phyloP scores from a whole-genome alignment of 2,888 invertebrate genomes.

The Conomelus anceps region DNA sequence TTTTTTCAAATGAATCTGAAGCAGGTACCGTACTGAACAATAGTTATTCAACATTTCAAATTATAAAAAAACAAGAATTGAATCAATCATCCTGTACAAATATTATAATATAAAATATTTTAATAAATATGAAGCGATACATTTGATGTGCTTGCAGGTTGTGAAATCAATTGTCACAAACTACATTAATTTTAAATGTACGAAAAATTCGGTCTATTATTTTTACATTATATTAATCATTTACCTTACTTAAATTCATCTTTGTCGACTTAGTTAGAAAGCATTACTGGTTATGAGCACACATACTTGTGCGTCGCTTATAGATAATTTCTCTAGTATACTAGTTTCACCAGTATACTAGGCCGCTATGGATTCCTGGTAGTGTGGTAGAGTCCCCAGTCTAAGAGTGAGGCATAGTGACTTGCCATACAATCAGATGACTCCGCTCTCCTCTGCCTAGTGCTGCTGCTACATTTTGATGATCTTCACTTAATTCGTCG shows the following conservation, averaged over 20 bases:
- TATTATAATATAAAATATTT: not conserved
- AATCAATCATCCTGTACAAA: not conserved
- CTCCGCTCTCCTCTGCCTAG: conserved; percentile 43
- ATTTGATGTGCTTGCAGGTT: not conserved
- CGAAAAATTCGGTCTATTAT: not conserved
- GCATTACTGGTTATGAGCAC: not conserved
- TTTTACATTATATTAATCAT: not conserved
- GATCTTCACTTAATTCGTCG: conserved; percentile 71
- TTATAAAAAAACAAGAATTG: not conserved
- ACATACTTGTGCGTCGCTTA: not conserved
- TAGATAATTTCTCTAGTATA: too few relatives aligned
- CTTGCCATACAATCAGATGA: conserved; percentile 91
- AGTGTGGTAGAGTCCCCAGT: not conserved
- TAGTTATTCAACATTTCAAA: not conserved
- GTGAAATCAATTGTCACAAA: not conserved
- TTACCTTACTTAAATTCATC: not conserved
- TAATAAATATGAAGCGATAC: not conserved
- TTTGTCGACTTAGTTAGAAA: not conserved
- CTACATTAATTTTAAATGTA: not conserved
- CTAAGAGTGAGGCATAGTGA: conserved; percentile 43
- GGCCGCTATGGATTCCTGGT: too few relatives aligned
- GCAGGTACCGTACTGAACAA: too few relatives aligned
- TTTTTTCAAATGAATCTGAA: too few relatives aligned
- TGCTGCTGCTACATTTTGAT: conserved; percentile 62
- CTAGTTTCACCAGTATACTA: too few relatives aligned